Base-by-base conservation (phyloP, 2,113 vertebrate genomes). In the Canis aureus region DNA sequence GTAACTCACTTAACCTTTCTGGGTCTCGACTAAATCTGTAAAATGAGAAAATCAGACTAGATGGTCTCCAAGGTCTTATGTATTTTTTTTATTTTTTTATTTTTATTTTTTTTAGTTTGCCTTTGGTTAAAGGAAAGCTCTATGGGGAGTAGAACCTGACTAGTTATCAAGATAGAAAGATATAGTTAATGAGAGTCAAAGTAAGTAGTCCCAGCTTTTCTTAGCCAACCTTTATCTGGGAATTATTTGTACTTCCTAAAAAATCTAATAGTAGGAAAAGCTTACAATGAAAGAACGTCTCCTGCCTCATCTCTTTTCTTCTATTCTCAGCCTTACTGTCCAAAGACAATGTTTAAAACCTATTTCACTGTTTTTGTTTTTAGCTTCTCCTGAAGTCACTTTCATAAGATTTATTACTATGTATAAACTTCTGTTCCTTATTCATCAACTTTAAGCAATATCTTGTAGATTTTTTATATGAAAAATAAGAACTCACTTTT, bases 401-500 rank as follows among this genome's bases (percentile, higher is more conserved):
- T 80, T 73, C 38, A n/a, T 92, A 84, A 96, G 38, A 10, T n/a
- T 89, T 67, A 92, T 84, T 94, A 80, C 74, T 94, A 38, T 93
- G 2, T 69, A 66, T 93, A 93, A 92, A 90, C 27, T 86, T 96
- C 22, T 86, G 5, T 90, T 85, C 51, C 79, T 85, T 89, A 62
- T 62, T 76, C 85, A 57, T 69, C 66, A 90, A 93, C 73, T 86
- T 89, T 89, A 93, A 62, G 29, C 22, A 59, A n/a, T 85, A 89
- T 49, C 23, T 92, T 73, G 25, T 74, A 64, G 35, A 59, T 62
- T 80, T 89, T 96, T 82, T 27, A 51, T 73, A 29, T 55, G 71
- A 94, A 96, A 96, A 92, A 66, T 74, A 74, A 94, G 11, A 85
- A 78, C 8, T 85, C 32, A 79, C 15, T 57, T 96, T 92, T 96